phyloP scores from a whole-genome alignment of 2,113 vertebrate genomes.

The Hippoglossus stenolepis region DNA sequence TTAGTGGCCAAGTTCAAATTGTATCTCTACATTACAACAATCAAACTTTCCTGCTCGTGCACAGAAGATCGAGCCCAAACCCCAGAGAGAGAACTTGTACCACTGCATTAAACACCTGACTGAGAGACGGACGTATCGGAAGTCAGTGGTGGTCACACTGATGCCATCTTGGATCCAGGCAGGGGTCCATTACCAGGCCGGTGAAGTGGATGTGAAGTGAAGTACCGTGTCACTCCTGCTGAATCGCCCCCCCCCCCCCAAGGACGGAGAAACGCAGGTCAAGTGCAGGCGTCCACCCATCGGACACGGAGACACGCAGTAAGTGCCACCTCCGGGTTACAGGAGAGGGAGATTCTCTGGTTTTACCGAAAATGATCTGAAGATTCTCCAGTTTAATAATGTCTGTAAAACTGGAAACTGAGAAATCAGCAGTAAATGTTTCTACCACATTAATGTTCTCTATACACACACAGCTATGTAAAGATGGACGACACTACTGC shows the following conservation, averaged over 20 bases:
- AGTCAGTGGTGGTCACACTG: slow-evolving; percentile 61
- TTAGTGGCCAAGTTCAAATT: too few species aligned
- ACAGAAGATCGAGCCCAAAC: slow-evolving; percentile 23
- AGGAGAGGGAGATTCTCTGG: not conserved
- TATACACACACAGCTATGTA: too few species aligned
- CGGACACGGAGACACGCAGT: slow-evolving; percentile 46
- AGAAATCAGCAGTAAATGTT: too few species aligned
- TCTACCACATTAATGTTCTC: too few species aligned
- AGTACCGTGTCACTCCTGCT: slow-evolving; percentile 59
- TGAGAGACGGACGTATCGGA: slow-evolving; percentile 37
- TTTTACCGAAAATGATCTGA: not conserved
- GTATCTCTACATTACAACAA: not conserved
- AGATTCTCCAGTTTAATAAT: too few species aligned
- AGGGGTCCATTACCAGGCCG: slow-evolving; percentile 47
- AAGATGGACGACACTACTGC: too few species aligned
- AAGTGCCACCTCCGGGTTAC: not conserved
- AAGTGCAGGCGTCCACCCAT: slow-evolving; percentile 53
- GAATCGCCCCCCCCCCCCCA: slow-evolving; percentile 1
- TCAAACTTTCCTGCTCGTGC: not conserved
- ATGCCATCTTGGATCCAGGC: slow-evolving; percentile 68
- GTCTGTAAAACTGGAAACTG: too few species aligned
- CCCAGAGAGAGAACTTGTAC: slow-evolving; percentile 1
- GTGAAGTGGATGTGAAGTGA: slow-evolving; percentile 77
- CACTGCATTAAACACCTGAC: slow-evolving; percentile 37
- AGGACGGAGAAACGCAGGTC: slow-evolving; percentile 64